A percentile compares a stretch with the other conserved stretches of the same genome.
Conservation (phyloP, 2,797 vertebrate species). For the Oceanodroma leucorhoa region DNA sequence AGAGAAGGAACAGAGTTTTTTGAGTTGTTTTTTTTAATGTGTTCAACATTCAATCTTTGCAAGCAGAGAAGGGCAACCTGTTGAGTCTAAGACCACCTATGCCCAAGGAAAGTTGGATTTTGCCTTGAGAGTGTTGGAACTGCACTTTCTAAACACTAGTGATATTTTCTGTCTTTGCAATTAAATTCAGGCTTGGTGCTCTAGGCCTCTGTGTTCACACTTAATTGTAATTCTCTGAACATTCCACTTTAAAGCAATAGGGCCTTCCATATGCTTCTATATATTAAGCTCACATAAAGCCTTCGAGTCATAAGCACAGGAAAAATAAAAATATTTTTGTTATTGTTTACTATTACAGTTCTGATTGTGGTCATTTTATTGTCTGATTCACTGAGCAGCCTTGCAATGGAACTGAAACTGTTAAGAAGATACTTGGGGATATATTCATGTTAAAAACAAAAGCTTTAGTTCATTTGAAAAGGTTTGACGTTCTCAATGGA, state of each 20-base stretch:
- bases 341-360: background rate
- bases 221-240: background rate
- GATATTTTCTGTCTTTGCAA: background rate
- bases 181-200: background rate
- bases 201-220: background rate
- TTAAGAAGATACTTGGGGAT: background rate
- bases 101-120: background rate
- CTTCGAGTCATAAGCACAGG: background rate
- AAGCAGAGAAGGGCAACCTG: background rate
- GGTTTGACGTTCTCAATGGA: background rate
- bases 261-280: background rate
- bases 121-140: background rate
- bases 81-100: background rate
- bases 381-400: background rate
- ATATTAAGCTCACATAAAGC: background rate
- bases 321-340: background rate
- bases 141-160: background rate
- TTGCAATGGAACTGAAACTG: background rate
- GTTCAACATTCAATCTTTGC: background rate
- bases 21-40: background rate
- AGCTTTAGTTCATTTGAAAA: background rate
- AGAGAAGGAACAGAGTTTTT: background rate
- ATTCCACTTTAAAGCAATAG: background rate
- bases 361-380: background rate
- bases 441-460: background rate